Base-by-base conservation (phyloP, 2,888 invertebrate genomes). In the Byasa hedistus region DNA sequence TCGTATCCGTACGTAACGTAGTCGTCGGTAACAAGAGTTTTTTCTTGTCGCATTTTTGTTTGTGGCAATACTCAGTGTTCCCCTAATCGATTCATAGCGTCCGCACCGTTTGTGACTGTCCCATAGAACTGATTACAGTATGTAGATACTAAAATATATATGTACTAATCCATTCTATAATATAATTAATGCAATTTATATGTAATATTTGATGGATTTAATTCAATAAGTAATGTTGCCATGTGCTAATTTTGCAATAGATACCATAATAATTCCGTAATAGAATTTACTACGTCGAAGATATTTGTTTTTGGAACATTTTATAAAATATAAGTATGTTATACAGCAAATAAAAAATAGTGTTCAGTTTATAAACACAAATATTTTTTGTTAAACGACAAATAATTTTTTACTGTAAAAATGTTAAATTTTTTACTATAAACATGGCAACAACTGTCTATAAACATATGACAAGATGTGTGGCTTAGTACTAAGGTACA, bases 101-200 rank as follows among this genome's bases (percentile, higher is more conserved):
- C 2, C n/a, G n/a, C 24, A 51, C 24, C 27, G 24, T 59, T 59
- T 58, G 57, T 22, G 57, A 58, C 57, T 60, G 51, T 21, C 32
- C 60, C 52, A 32, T 27, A 21, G 52, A 52, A 60, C 27, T 60
- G 60, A 60, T 27, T 32, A 57, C 24, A 51, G 10, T 51, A 51
- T 51, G n/a, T 51, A 51, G 5, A 19, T 1, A n/a, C 17, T 10
- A 32, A 10, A 32, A 3, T 39, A 39, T 39, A 39, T 39, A 39
- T 15, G 12, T 39, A 39, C 39, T 39, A 39, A 39, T 39, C 12
- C 12, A 15, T 51, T 51, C n/a, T 51, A n/a, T 51, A 51, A 1
- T 21, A 51, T 19, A 5, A 51, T 8, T 51, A 51, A 51, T 51
- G 51, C 51, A 51, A 51, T 51, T 51, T 39, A 1, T 51, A 51